Conservation (phyloP, 2,113 vertebrate genomes). For the Tyto alba region DNA sequence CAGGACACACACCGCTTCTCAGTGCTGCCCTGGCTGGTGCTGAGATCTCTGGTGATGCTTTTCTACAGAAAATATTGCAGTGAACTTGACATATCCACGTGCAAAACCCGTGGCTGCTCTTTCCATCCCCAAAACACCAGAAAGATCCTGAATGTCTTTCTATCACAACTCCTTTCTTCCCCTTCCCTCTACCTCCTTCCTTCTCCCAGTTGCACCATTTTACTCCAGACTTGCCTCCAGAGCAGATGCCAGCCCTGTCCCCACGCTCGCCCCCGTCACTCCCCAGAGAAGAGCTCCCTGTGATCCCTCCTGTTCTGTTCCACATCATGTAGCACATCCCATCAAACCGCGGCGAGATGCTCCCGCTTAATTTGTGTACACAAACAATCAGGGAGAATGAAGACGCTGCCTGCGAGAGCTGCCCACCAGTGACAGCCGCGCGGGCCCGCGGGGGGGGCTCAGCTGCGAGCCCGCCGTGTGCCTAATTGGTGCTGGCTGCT, state of each 20-base stretch:
- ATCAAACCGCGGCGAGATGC: not conserved
- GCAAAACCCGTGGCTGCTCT: not conserved
- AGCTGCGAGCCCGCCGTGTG: not conserved
- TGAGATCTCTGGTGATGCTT: not conserved
- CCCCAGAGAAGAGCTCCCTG: not conserved
- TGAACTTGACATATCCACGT: fast-evolving
- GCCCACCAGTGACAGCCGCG: not conserved
- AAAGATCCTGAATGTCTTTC: not conserved
- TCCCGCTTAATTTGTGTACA: not conserved
- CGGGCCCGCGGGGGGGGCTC: not conserved
- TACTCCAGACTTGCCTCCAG: not conserved
- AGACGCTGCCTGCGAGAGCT: not conserved
- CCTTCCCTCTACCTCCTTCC: not conserved
- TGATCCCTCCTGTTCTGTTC: not conserved
- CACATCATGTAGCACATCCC: not conserved
- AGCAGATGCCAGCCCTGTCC: not conserved
- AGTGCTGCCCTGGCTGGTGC: not conserved
- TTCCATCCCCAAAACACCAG: not conserved
- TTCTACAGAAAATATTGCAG: not conserved
- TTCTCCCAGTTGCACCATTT: not conserved
- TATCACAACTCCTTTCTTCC: fast-evolving
- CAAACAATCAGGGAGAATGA: not conserved
- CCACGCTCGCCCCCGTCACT: not conserved
- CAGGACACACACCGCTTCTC: not conserved
- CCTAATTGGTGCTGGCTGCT: not conserved